Evolutionary conservation across 2,113 vertebrate species (phyloP), one percentile per base, ranked within the genome.

Genomic region (Clarias batrachus): DNA sequence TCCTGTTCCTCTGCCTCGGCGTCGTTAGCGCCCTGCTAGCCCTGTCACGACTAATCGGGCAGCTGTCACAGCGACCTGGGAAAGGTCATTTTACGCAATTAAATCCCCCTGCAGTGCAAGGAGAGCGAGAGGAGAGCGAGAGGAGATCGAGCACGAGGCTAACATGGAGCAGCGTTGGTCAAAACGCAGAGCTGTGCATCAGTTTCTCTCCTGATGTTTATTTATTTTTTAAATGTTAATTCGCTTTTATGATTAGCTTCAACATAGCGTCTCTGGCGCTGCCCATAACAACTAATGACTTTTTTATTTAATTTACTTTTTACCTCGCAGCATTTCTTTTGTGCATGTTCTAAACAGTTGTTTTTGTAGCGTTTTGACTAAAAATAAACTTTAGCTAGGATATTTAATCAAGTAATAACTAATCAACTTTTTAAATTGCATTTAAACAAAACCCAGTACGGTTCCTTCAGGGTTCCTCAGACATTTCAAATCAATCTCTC

Each of bases 21-120:
- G 60, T 88, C 83, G 85, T 89, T 89, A 88, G 83, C 85, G 80
- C 79, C 84, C 65, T 33, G 86, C 71, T 82, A 85, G 82, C 85
- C 89, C 87, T 92, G 91, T 90, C 91, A 92, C 81, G 86, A 88
- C 84, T 89, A 88, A 92, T 92, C 90, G 88, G 87, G 48, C 87
- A 83, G 86, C 90, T 87, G 88, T 90, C 87, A 89, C 86, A 37
- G 88, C 74, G 88, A 90, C 90, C 88, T 78, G 37, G 84, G 88
- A 90, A 91, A 92, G 91, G 91, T 92, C 91, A 92, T 90, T 76
- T 71, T 85, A 81, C 63, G 82, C 87, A 91, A 91, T 92, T 92
- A 92, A 89, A 91, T 88, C 90, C 89, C 87, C 90, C 87, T 74
- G 82, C 78, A 66, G 84, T n/a, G 78, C 83, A 59, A 62, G 41